phyloP scores from a whole-genome alignment of 2,888 invertebrate species.

The Pegoplata infirma region DNA sequence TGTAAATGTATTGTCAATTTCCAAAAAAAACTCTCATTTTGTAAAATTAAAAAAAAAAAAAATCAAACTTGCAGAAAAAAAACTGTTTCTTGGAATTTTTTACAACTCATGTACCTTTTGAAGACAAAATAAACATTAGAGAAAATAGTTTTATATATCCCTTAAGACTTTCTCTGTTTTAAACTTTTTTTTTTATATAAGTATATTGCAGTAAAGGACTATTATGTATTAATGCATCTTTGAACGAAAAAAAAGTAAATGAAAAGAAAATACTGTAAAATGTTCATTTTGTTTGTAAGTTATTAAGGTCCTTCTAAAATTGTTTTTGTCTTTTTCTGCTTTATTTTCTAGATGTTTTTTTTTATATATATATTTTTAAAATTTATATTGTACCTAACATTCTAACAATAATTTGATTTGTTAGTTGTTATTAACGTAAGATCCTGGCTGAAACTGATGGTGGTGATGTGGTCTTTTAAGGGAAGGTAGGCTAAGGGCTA shows the following conservation, averaged over 20 bases:
- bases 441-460: not conserved
- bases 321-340: not conserved
- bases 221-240: too few relatives aligned
- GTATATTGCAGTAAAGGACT: too few relatives aligned
- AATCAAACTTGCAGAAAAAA: too few relatives aligned
- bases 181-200: too few relatives aligned
- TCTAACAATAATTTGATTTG: constrained; percentile 2
- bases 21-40: too few relatives aligned
- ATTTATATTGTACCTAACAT: constrained; percentile 4
- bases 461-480: not conserved
- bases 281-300: not conserved
- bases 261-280: not conserved
- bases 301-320: not conserved
- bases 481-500: too few relatives aligned
- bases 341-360: not conserved
- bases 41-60: too few relatives aligned
- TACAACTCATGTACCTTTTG: too few relatives aligned
- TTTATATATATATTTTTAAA: not conserved
- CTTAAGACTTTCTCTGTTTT: constrained; percentile 41
- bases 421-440: constrained; percentile 1
- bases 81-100: too few relatives aligned
- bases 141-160: constrained; percentile 1
- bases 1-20: too few relatives aligned
- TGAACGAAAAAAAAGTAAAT: too few relatives aligned
- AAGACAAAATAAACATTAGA: too few relatives aligned